Evolutionary conservation across 2,888 invertebrate species (phyloP).

Genomic region (Heteromurus nitidus): DNA sequence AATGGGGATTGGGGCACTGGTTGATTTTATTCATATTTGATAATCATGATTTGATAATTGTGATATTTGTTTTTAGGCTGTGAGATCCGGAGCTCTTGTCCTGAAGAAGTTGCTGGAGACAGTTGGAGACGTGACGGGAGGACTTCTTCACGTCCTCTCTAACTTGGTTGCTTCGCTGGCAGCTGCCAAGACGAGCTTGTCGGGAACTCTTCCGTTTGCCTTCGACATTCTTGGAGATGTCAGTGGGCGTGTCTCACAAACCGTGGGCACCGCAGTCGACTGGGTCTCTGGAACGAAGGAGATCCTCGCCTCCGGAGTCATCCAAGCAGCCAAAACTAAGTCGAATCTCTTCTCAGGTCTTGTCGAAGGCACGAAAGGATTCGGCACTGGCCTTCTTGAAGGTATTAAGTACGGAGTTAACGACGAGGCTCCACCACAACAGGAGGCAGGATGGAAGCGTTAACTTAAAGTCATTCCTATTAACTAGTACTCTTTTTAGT

Average conservation of each 20-base stretch:
- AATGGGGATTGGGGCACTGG: no score
- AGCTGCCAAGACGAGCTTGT: slow-evolving; percentile 73
- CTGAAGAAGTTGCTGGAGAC: slow-evolving; percentile 73
- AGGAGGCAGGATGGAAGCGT: slow-evolving; percentile 69
- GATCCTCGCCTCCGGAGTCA: slow-evolving; percentile 73
- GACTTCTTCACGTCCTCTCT: slow-evolving; percentile 73
- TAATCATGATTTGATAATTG: background rate
- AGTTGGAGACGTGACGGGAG: slow-evolving; percentile 73
- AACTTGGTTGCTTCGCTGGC: slow-evolving; percentile 73
- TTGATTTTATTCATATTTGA: slow-evolving; percentile 20
- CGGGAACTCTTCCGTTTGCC: slow-evolving; percentile 73
- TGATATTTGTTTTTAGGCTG: slow-evolving; percentile 64
- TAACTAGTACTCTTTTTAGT: slow-evolving; percentile 50
- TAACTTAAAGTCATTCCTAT: slow-evolving; percentile 64
- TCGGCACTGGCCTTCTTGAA: slow-evolving; percentile 73
- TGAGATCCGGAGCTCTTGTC: slow-evolving; percentile 73
- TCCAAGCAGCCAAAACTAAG: slow-evolving; percentile 74
- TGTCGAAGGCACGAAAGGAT: slow-evolving; percentile 73
- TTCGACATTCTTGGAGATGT: slow-evolving; percentile 74
- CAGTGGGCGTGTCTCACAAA: slow-evolving; percentile 73
- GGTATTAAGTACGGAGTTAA: slow-evolving; percentile 74
- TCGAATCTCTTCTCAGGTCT: slow-evolving; percentile 73
- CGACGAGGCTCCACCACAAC: slow-evolving; percentile 72
- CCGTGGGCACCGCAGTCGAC: slow-evolving; percentile 73
- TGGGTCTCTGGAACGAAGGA: slow-evolving; percentile 74